Conservation (phyloP, 2,888 invertebrate species). For the Antheraea yamamai region DNA sequence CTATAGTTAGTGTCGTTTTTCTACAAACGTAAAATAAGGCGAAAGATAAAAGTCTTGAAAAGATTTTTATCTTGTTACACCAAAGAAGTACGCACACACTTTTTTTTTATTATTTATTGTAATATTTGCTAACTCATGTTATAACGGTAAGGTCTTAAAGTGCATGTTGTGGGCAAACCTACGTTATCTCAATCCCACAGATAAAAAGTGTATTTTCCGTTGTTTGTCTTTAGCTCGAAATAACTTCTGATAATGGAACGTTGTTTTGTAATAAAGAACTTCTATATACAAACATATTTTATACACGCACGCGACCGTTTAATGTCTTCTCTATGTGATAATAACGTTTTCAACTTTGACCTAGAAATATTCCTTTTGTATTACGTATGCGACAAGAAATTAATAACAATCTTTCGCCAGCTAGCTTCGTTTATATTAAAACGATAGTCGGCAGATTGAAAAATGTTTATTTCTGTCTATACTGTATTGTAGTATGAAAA, state of each 20-base stretch:
- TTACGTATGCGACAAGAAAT: background rate
- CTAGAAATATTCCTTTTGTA: background rate
- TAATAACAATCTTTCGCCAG: background rate
- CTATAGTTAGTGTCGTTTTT: no score
- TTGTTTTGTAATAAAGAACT: slow-evolving; percentile 1
- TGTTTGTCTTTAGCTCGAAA: background rate
- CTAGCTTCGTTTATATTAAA: background rate
- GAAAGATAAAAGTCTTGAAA: no score
- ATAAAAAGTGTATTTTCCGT: background rate
- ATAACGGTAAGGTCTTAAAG: no score
- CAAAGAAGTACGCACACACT: no score
- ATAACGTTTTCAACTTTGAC: background rate
- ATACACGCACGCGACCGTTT: background rate
- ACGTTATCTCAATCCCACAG: background rate
- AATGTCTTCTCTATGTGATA: background rate
- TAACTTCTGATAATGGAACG: background rate
- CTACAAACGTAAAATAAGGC: no score
- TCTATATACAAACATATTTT: background rate
- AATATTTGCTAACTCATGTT: no score
- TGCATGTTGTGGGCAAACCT: no score
- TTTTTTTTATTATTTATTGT: no score
- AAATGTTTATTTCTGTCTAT: no score
- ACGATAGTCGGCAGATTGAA: no score
- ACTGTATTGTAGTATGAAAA: no score
- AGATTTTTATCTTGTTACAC: no score